Evolutionary conservation across 2,797 vertebrate genomes (phyloP), one percentile per base, ranked within the genome.

Genomic region (Tokudaia tokunoshimensis): DNA sequence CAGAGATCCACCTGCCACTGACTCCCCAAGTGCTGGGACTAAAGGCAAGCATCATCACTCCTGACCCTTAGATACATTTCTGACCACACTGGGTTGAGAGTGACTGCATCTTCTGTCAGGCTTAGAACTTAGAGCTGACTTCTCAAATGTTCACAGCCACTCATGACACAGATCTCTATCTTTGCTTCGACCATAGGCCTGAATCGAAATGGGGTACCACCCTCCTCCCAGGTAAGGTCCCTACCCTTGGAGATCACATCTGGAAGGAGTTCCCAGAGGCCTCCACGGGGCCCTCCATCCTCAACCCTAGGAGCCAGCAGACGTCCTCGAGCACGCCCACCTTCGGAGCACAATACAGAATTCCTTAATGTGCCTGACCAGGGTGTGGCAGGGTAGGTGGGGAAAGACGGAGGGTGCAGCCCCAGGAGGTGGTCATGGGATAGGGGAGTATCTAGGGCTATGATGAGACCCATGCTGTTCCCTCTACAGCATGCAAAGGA

Each of bases 321-420:
- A 85, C 97, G 97, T 87, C 52, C 19, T 31, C 98, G 20, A 52
- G 96, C 92, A 57, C 98, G 37, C 57, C 97, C 97, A 63, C 97
- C 98, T 0, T 99, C 98, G 0, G 98, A 98, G 26, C 98, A 98
- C 26, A 99, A 99, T 98, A 92, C 99, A 98, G 99, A 99, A 97
- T 99, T 99, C 98, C 99, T 99, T 89, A 99, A 99, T 0, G 99
- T 99, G 78, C 99, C 99, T 0, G 99, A 99, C 96, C 99, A 99
- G 98, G 99, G 99, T 10, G 98, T 99, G 98, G 99, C 99, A 0
- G 99, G 99, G 99, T 99, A 98, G 97, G 99, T 97, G 34, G 57
- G 44, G 41, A 57, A 8, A 22, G 19, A 50, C 19, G 52, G 65
- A 20, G 67, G 87, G 55, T 19, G 47, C 11, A 89, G 50, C 65